Conservation (phyloP, 1,140 invertebrate genomes). For the Bradynema listronoti region DNA sequence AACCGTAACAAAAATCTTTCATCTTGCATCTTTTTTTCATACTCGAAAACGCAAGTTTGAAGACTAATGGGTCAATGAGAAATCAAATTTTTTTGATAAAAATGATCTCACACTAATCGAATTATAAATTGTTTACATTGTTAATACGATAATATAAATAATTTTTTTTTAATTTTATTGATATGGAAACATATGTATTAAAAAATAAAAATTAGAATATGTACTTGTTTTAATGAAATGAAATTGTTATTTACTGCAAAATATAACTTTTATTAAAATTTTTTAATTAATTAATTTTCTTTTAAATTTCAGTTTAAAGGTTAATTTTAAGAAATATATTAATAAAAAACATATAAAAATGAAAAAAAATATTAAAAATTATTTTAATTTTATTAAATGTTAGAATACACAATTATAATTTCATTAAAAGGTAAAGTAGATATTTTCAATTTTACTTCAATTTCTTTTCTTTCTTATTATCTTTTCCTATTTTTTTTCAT, state of each 20-base stretch:
- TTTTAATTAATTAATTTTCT: neutral
- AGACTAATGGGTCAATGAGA: no score
- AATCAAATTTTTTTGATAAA: neutral
- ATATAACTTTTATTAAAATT: neutral
- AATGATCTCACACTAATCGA: neutral
- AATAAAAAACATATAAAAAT: neutral
- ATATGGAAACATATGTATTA: neutral
- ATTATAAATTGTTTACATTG: neutral
- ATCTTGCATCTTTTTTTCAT: no score
- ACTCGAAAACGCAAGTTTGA: no score
- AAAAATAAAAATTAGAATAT: neutral
- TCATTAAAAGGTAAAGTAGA: neutral
- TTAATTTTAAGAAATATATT: neutral
- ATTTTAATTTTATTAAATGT: neutral
- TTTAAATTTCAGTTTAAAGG: neutral
- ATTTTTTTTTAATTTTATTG: neutral
- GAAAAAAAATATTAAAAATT: neutral
- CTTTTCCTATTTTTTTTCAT: neutral
- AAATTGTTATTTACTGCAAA: neutral
- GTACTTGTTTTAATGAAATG: neutral
- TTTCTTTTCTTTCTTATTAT: slow-evolving; percentile 1
- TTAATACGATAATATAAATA: no score
- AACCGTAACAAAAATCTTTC: no score
- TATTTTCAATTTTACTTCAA: slow-evolving; percentile 1
- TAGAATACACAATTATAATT: neutral